These are phyloP conservation scores for Rhyacophila brunnea DNA, from an alignment of 1,140 invertebrate species.

Conservation along the genomic window DNA sequence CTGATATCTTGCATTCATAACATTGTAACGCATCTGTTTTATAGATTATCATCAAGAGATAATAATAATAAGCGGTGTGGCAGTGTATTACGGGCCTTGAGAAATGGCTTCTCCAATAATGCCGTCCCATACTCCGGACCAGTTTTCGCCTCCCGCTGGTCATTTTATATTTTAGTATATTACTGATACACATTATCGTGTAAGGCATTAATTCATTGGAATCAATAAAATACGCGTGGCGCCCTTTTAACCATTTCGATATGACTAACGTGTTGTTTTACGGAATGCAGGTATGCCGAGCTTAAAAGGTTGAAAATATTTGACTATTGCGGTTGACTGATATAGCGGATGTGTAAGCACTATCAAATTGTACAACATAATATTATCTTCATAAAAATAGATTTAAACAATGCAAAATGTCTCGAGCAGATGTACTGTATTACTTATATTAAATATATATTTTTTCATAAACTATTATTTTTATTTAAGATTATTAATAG, in stretches of 20 bases:
- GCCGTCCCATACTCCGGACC: constrained; percentile 6
- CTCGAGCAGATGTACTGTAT: no score
- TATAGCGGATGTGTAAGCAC: no score
- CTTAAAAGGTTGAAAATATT: no score
- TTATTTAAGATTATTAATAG: no score
- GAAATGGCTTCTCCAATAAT: neutral
- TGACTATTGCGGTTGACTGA: no score
- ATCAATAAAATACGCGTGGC: constrained; percentile 33
- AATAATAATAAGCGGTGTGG: constrained; percentile 9
- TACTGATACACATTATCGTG: constrained; percentile 32
- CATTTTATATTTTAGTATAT: constrained; percentile 29
- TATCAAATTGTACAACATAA: no score
- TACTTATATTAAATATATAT: no score
- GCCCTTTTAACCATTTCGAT: constrained; percentile 23
- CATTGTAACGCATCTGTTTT: constrained; percentile 27
- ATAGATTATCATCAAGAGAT: constrained; percentile 28
- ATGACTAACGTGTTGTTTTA: no score
- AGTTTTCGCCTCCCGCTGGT: constrained; percentile 21
- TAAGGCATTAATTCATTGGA: constrained; percentile 34
- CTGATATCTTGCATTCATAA: neutral
- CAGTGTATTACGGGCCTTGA: neutral
- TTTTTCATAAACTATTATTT: no score
- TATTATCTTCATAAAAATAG: no score
- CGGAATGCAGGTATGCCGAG: no score
- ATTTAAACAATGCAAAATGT: no score